A percentile compares a stretch with the other conserved stretches of the same genome.
Evolutionary conservation across 2,797 vertebrate species (phyloP).

Genomic region (Hydrolagus colliei): DNA sequence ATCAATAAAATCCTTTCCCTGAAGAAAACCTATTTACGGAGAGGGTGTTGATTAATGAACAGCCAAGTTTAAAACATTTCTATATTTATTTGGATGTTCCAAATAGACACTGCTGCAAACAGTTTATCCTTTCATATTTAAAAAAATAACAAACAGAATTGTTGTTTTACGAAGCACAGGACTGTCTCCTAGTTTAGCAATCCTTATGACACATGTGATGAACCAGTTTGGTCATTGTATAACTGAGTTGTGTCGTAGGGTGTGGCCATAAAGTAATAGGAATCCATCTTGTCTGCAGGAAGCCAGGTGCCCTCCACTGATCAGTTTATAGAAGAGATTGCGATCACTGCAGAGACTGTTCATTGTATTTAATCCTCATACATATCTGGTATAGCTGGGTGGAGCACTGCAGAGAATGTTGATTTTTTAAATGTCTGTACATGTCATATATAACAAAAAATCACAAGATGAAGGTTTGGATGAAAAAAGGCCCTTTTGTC

Average conservation of each 20-base stretch:
- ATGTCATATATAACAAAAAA: no score
- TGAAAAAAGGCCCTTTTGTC: not conserved
- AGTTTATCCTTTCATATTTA: no score
- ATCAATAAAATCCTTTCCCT: not conserved
- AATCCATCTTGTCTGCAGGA: not conserved
- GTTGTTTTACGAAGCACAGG: not conserved
- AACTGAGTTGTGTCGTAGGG: not conserved
- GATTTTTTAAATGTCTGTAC: no score
- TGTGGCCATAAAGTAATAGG: no score
- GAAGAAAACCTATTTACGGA: not conserved
- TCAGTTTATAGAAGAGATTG: not conserved
- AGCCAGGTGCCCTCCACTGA: not conserved
- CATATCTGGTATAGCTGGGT: no score
- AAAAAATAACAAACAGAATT: not conserved
- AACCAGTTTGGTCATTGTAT: not conserved
- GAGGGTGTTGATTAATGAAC: not conserved
- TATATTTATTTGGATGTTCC: not conserved
- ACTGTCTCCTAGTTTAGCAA: no score
- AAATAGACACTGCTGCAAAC: not conserved
- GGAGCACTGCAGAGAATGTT: no score
- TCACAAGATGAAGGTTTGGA: not conserved
- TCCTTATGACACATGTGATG: not conserved
- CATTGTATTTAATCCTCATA: not conserved
- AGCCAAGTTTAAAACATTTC: not conserved
- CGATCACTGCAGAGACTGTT: not conserved